These are phyloP conservation scores for Carassius auratus DNA, from an alignment of 2,113 vertebrate species.

Conservation along the genomic window DNA sequence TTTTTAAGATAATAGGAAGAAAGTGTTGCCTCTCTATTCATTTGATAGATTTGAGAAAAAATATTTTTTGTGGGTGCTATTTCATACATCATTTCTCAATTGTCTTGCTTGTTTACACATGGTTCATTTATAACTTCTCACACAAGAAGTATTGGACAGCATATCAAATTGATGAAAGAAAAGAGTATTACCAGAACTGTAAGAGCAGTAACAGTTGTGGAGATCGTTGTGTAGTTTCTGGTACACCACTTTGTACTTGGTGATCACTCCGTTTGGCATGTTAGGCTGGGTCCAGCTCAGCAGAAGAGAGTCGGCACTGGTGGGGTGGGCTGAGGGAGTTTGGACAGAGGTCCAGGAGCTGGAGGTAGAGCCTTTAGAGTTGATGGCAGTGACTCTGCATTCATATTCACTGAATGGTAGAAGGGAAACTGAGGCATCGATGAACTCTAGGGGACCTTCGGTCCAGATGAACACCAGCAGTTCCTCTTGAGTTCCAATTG, in stretches of 20 bases:
- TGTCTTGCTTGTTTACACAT: conserved; percentile 2
- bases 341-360: conserved; percentile 79
- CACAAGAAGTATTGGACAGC: conserved; percentile 28
- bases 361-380: conserved; percentile 79
- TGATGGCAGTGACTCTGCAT: conserved; percentile 80
- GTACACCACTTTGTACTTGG: conserved; percentile 81
- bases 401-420: conserved; percentile 83
- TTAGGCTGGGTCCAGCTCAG: conserved; percentile 83
- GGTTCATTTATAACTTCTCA: conserved; percentile 39
- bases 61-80: background rate
- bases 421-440: conserved; percentile 77
- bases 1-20: background rate
- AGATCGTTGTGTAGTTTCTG: conserved; percentile 77
- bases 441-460: conserved; percentile 82
- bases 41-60: background rate
- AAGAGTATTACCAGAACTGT: conserved; percentile 82
- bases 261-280: conserved; percentile 83
- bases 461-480: conserved; percentile 84
- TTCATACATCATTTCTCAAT: conserved; percentile 4
- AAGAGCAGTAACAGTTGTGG: conserved; percentile 76
- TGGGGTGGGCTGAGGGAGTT: conserved; percentile 77
- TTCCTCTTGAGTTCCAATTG: conserved; percentile 75
- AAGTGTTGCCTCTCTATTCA: background rate
- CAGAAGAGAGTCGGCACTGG: conserved; percentile 80
- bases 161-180: background rate